Evolutionary conservation across 2,888 invertebrate genomes (phyloP).

Genomic region (Eristalis tenax): DNA sequence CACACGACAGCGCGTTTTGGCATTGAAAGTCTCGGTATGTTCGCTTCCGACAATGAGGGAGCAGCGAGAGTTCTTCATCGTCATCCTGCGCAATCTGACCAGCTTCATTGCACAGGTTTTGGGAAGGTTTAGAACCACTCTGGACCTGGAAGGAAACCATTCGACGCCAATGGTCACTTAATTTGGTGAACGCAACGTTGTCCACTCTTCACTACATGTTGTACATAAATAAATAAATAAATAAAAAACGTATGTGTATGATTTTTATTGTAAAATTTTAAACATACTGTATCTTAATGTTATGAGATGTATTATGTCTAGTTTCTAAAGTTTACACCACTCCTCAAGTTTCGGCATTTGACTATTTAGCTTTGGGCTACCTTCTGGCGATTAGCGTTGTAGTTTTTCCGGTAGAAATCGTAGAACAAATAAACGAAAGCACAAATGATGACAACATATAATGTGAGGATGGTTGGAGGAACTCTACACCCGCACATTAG

Average conservation of each 20-base stretch:
- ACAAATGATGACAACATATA: slow-evolving; percentile 85
- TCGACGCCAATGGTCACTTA: too few species aligned
- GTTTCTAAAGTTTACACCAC: not conserved
- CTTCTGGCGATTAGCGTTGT: slow-evolving; percentile 19
- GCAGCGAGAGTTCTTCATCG: too few species aligned
- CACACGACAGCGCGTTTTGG: too few species aligned
- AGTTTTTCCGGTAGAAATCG: slow-evolving; percentile 84
- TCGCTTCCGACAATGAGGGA: too few species aligned
- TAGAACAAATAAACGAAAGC: slow-evolving; percentile 88
- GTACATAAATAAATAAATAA: not conserved
- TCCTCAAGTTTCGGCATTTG: not conserved
- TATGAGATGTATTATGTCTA: not conserved
- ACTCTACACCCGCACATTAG: slow-evolving; percentile 83
- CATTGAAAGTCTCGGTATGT: too few species aligned
- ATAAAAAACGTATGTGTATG: not conserved
- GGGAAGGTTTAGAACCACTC: too few species aligned
- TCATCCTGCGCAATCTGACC: too few species aligned
- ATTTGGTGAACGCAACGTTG: too few species aligned
- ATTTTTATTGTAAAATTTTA: not conserved
- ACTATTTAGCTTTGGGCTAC: not conserved
- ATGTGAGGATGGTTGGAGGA: slow-evolving; percentile 81
- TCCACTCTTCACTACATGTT: too few species aligned
- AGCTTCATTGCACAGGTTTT: too few species aligned
- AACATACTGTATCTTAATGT: not conserved
- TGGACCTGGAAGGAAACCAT: too few species aligned